These are phyloP conservation scores for Crematogaster levior DNA, from an alignment of 2,888 invertebrate species.

Conservation along the genomic window DNA sequence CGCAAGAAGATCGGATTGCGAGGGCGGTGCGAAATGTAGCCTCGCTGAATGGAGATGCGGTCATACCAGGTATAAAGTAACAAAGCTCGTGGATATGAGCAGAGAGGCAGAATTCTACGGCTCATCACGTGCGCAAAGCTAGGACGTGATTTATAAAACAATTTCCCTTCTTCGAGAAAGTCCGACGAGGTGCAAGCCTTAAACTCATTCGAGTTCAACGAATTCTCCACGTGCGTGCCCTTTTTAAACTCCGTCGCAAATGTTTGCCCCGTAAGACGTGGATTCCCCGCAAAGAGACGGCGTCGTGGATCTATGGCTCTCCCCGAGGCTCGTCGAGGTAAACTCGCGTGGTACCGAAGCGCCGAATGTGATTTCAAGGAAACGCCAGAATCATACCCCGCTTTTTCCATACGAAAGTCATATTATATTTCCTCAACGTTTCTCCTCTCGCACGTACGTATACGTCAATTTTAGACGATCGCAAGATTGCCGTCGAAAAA, in stretches of 20 bases:
- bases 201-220: constrained; percentile 57
- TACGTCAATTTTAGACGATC: background rate
- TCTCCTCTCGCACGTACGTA: background rate
- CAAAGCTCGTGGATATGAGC: constrained; percentile 55
- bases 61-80: constrained; percentile 53
- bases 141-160: constrained; percentile 73
- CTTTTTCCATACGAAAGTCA: background rate
- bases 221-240: constrained; percentile 9
- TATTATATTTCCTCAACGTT: background rate
- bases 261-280: background rate
- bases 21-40: background rate
- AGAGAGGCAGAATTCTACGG: constrained; percentile 39
- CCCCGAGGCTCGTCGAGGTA: background rate
- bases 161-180: constrained; percentile 61
- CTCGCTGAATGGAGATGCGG: constrained; percentile 9
- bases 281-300: constrained; percentile 2
- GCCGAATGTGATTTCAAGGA: background rate
- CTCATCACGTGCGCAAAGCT: constrained; percentile 41
- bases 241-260: background rate
- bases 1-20: constrained; percentile 37
- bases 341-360: background rate
- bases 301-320: background rate
- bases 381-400: background rate
- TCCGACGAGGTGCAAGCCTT: constrained; percentile 41
- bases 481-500: background rate